Evolutionary conservation across 1,140 invertebrate species (phyloP).

Genomic region (Pemphigus obesinymphae): DNA sequence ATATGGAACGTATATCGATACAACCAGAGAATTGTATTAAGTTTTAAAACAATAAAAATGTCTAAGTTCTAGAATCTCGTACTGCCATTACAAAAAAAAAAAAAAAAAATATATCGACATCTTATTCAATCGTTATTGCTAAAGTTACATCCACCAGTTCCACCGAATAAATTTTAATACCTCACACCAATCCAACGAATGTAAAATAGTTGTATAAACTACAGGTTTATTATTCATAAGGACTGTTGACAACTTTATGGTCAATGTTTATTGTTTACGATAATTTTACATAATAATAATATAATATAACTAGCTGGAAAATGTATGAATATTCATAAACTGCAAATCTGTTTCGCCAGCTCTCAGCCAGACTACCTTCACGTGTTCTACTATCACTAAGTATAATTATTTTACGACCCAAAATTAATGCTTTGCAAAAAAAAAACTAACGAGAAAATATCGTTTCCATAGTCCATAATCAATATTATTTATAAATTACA

Average conservation of each 20-base stretch:
- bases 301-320: not conserved
- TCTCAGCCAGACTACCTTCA: not conserved
- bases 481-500: too few species aligned
- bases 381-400: not conserved
- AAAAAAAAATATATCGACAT: too few species aligned
- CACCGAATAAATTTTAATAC: not conserved
- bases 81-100: too few species aligned
- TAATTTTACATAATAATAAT: not conserved
- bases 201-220: not conserved
- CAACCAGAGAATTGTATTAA: too few species aligned
- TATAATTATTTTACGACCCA: not conserved
- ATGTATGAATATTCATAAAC: not conserved
- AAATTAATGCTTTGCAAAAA: too few species aligned
- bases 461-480: too few species aligned
- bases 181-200: not conserved
- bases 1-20: too few species aligned
- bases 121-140: too few species aligned
- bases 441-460: too few species aligned
- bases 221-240: constrained; percentile 14
- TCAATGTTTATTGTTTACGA: not conserved
- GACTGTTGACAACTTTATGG: not conserved
- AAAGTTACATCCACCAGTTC: too few species aligned
- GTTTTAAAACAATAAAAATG: too few species aligned
- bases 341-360: not conserved
- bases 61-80: too few species aligned